Conservation (phyloP, 2,888 invertebrate genomes). For the Aspidiotus destructor region DNA sequence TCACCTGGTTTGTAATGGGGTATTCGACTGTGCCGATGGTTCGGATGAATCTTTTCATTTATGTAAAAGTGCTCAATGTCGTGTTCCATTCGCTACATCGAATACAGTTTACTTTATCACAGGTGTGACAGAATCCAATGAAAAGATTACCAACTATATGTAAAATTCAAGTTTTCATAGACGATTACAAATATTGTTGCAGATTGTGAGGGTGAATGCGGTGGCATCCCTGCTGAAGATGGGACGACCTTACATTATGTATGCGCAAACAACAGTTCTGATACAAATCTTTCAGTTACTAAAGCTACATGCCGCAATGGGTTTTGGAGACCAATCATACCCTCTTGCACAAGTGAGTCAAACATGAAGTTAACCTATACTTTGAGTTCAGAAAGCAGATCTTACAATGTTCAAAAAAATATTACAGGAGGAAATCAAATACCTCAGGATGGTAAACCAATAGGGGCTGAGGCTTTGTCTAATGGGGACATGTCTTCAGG, state of each 20-base stretch:
- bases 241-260: neutral
- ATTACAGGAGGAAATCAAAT: no score
- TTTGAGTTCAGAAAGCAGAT: no score
- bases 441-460: no score
- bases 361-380: neutral
- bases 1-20: neutral
- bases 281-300: neutral
- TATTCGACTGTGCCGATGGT: slow-evolving; percentile 33
- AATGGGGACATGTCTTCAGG: no score
- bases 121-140: neutral
- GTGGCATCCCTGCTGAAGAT: neutral
- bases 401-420: no score
- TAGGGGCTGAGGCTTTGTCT: no score
- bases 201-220: no score
- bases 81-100: neutral
- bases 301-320: neutral
- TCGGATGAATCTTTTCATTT: slow-evolving; percentile 37
- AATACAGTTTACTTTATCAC: slow-evolving; percentile 3
- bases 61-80: neutral
- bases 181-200: no score
- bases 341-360: neutral
- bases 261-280: slow-evolving; percentile 1
- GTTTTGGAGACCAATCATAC: neutral
- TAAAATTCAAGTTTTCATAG: no score
- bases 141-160: no score